Evolutionary conservation across 2,888 invertebrate genomes (phyloP).

Genomic region (Caenorhabditis auriculariae): DNA sequence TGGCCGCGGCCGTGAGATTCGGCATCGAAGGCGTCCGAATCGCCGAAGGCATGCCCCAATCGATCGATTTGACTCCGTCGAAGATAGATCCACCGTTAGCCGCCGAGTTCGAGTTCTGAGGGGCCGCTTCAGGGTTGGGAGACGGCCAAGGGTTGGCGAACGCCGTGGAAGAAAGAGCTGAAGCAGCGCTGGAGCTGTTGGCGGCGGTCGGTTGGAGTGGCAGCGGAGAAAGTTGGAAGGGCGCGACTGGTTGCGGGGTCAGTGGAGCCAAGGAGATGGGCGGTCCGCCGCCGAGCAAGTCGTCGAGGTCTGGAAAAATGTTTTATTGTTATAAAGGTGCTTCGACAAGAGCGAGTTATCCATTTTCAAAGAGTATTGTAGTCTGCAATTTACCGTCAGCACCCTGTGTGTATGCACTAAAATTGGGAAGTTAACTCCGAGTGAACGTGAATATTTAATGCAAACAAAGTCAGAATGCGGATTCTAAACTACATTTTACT

Average conservation of each 20-base stretch:
- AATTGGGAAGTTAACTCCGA: too few species aligned
- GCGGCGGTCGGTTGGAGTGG: slow-evolving; percentile 9
- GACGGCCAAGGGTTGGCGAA: not conserved
- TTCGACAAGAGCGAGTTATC: not conserved
- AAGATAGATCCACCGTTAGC: slow-evolving; percentile 17
- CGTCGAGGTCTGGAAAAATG: slow-evolving; percentile 20
- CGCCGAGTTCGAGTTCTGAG: not conserved
- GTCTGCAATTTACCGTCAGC: too few species aligned
- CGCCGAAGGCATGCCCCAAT: slow-evolving; percentile 14
- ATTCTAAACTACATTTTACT: too few species aligned
- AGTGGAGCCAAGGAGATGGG: slow-evolving; percentile 2
- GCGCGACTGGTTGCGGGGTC: not conserved
- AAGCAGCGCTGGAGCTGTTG: slow-evolving; percentile 10
- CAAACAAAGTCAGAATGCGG: too few species aligned
- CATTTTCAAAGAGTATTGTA: too few species aligned
- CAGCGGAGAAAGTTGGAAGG: not conserved
- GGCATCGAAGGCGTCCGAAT: slow-evolving; percentile 12
- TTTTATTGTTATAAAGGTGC: not conserved
- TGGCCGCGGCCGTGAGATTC: too few species aligned
- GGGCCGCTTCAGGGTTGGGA: not conserved
- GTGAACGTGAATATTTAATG: too few species aligned
- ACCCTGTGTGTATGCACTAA: too few species aligned
- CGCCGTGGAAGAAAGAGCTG: too few species aligned
- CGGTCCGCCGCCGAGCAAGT: slow-evolving; percentile 18
- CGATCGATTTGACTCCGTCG: slow-evolving; percentile 14